A percentile compares a stretch with the other conserved stretches of the same genome.
Evolutionary conservation across 1,140 invertebrate genomes (phyloP).

Genomic region (Drosophila ercepeae): DNA sequence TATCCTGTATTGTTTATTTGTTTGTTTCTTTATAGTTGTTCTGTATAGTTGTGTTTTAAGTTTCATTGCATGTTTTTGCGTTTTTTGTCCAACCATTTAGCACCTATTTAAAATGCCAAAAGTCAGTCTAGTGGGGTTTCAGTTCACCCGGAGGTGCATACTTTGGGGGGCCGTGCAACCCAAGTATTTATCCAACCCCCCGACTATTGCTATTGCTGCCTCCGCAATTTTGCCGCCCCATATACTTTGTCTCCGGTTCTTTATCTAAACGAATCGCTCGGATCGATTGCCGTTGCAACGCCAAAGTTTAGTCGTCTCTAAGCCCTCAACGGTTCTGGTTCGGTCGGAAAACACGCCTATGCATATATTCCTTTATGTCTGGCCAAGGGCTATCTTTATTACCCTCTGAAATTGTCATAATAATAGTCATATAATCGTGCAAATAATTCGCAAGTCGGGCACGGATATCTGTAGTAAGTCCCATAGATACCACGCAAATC

Average conservation of each 20-base stretch:
- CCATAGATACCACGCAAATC: slow-evolving; percentile 26
- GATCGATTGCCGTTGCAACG: slow-evolving; percentile 35
- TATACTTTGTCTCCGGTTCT: slow-evolving; percentile 28
- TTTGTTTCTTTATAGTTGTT: slow-evolving; percentile 6
- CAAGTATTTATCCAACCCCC: slow-evolving; percentile 4
- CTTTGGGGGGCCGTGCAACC: slow-evolving; percentile 26
- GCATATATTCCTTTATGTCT: not conserved
- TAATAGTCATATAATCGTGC: slow-evolving; percentile 30
- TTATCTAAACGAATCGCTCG: slow-evolving; percentile 56
- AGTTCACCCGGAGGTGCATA: slow-evolving; percentile 39
- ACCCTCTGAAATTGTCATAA: slow-evolving; percentile 8
- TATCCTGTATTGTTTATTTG: slow-evolving; percentile 20
- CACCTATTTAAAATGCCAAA: slow-evolving; percentile 53
- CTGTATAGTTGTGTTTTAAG: slow-evolving; percentile 15
- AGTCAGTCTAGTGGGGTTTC: slow-evolving; percentile 65
- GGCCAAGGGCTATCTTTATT: slow-evolving; percentile 57
- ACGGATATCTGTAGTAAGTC: slow-evolving; percentile 3
- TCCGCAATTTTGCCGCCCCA: slow-evolving; percentile 25
- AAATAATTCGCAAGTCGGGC: slow-evolving; percentile 27
- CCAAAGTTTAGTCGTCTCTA: slow-evolving; percentile 55
- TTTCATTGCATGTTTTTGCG: slow-evolving; percentile 40
- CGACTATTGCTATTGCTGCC: not conserved
- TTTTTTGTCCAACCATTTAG: slow-evolving; percentile 6
- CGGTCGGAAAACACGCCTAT: slow-evolving; percentile 1
- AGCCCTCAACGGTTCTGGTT: slow-evolving; percentile 49